A percentile compares a stretch with the other conserved stretches of the same genome.
Conservation (phyloP, 1,140 invertebrate genomes). For the Anadara kagoshimensis region DNA sequence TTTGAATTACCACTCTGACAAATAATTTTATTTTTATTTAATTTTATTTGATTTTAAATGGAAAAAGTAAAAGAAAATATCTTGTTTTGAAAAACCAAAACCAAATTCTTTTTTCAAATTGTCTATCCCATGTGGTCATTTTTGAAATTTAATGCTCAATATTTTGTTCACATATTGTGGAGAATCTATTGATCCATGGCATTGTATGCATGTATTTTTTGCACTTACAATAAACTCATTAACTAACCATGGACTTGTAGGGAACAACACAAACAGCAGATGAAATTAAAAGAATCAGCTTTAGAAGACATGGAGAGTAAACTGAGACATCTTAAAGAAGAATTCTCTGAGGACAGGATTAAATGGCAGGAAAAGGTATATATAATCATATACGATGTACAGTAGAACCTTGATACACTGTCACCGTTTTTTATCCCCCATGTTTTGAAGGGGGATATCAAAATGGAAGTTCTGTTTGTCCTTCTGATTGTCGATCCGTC, state of each 20-base stretch:
- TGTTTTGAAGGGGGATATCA: too few species aligned
- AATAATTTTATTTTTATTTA: too few species aligned
- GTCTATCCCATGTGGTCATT: too few species aligned
- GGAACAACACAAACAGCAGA: constrained; percentile 56
- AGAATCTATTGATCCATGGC: not conserved
- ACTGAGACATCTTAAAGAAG: constrained; percentile 55
- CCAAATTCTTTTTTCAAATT: too few species aligned
- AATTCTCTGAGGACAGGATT: constrained; percentile 50
- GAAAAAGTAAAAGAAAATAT: too few species aligned
- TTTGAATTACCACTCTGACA: too few species aligned
- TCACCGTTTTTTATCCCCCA: not conserved
- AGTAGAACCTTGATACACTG: not conserved
- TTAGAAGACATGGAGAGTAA: constrained; percentile 62
- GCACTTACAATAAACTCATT: not conserved
- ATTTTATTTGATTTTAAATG: too few species aligned
- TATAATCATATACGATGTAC: constrained; percentile 6
- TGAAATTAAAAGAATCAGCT: constrained; percentile 55
- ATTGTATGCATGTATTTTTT: not conserved
- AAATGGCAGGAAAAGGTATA: constrained; percentile 60
- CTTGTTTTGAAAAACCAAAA: too few species aligned
- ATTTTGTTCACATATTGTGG: not conserved
- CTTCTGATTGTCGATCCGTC: too few species aligned
- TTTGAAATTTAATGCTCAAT: too few species aligned
- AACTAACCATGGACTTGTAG: constrained; percentile 29
- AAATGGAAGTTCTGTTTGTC: too few species aligned